Base-by-base conservation (phyloP, 2,113 vertebrate genomes). In the Narcine bancroftii region DNA sequence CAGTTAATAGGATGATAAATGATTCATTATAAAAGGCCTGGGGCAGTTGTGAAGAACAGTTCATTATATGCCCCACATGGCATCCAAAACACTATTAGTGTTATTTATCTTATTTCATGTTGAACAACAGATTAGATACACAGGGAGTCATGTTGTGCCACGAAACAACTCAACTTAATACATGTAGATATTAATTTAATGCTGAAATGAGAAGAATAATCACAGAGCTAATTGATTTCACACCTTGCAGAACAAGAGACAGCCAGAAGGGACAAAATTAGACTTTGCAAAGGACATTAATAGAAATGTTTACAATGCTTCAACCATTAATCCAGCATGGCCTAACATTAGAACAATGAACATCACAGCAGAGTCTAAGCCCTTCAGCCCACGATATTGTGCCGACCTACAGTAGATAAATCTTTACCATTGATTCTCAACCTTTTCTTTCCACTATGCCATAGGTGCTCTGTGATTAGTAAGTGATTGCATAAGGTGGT, bases 1-100 rank as follows among this genome's bases (percentile, higher is more conserved):
- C 17, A 87, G 53, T 87, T 60, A 87, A 87, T 60, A 56, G 81
- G 56, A 87, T 60, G 81, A 87, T 56, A 87, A 87, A 60, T 87
- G 81, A 87, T 36, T 87, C 81, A 87, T 87, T 87, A 87, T n/a
- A 63, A 36, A 56, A 19, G 15, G 81, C 81, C 53, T 63, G 81
- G 33, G 33, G 81, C 81, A 87, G 81, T 87, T 60, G 4, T 19
- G 33, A 56, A 26, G 29, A 83, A 26, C 26, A 83, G 26, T 56
- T 60, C 17, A n/a, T 87, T 63, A 87, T 60, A 60, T 56, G 56
- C 33, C 53, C 53, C 53, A 36, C 56, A n/a, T 7, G 53, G 81
- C 17, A 63, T 36, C 56, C 60, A 63, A 87, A 60, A 56, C 50
- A 63, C 50, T 63, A 21, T n/a, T 17, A n/a, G 2, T 19, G 6